Conservation (phyloP, 2,888 invertebrate genomes). For the Nyleta sp. region DNA sequence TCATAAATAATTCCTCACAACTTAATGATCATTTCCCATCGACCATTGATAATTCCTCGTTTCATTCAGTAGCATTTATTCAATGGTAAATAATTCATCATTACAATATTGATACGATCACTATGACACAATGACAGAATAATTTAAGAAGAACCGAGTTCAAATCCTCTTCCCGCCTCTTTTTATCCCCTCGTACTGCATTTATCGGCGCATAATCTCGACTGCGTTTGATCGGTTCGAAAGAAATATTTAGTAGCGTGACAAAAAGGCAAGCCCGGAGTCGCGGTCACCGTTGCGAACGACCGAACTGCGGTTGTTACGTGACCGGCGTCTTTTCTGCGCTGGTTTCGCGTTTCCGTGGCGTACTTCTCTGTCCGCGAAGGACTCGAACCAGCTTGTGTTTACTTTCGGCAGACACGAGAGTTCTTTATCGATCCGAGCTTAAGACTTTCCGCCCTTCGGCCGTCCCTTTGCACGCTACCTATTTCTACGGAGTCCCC, state of each 20-base stretch:
- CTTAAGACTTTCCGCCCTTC: constrained; percentile 52
- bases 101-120: too few relatives aligned
- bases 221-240: constrained; percentile 25
- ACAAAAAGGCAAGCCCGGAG: constrained; percentile 28
- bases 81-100: too few relatives aligned
- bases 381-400: constrained; percentile 48
- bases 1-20: too few relatives aligned
- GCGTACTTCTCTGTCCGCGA: constrained; percentile 46
- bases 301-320: constrained; percentile 58
- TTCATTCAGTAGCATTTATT: too few relatives aligned
- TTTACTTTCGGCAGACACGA: constrained; percentile 61
- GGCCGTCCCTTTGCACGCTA: constrained; percentile 49
- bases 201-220: constrained; percentile 33
- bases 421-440: constrained; percentile 58
- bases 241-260: constrained; percentile 51
- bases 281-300: constrained; percentile 45
- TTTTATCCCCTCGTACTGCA: neutral
- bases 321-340: constrained; percentile 59
- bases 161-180: neutral
- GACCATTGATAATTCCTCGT: too few relatives aligned
- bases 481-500: constrained; percentile 10
- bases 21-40: too few relatives aligned
- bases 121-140: too few relatives aligned
- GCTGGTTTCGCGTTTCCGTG: constrained; percentile 47
- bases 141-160: too few relatives aligned